A percentile compares a stretch with the other conserved stretches of the same genome.
These are phyloP conservation scores for Agrochola litura DNA, from an alignment of 2,888 invertebrate genomes.

Conservation along the genomic window DNA sequence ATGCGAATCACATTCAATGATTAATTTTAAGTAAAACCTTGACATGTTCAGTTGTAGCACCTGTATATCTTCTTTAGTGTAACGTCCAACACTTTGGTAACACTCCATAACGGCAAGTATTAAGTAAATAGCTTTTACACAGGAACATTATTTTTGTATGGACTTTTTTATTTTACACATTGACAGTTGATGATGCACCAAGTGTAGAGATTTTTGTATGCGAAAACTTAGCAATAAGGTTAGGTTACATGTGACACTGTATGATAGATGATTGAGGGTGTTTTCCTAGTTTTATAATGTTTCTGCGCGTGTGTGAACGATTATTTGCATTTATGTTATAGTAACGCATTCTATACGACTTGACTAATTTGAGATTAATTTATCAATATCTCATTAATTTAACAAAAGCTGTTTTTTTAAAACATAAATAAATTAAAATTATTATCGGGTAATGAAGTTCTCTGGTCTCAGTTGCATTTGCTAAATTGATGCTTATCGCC, in stretches of 20 bases:
- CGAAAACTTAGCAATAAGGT: constrained; percentile 75
- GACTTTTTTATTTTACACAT: constrained; percentile 76
- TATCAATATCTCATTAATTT: constrained; percentile 17
- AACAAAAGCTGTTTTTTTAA: constrained; percentile 24
- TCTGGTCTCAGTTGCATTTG: constrained; percentile 52
- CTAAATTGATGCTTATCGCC: constrained; percentile 16
- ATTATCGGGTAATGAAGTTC: constrained; percentile 13
- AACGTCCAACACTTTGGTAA: constrained; percentile 61
- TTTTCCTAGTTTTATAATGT: constrained; percentile 69
- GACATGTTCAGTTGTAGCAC: constrained; percentile 39
- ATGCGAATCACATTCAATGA: constrained; percentile 74
- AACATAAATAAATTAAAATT: constrained; percentile 18
- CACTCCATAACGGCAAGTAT: constrained; percentile 80
- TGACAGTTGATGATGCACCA: constrained; percentile 77
- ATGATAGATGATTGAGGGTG: constrained; percentile 71
- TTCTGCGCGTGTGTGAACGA: constrained; percentile 60
- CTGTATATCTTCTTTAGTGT: constrained; percentile 22
- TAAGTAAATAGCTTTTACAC: constrained; percentile 74
- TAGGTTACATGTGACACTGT: constrained; percentile 70
- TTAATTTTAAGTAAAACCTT: constrained; percentile 60
- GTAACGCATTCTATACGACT: constrained; percentile 40
- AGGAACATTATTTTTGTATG: constrained; percentile 85
- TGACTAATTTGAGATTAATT: constrained; percentile 46
- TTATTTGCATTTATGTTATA: constrained; percentile 62
- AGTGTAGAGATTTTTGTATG: constrained; percentile 81